Evolutionary conservation across 2,888 invertebrate species (phyloP).

Genomic region (Villa cingulata): DNA sequence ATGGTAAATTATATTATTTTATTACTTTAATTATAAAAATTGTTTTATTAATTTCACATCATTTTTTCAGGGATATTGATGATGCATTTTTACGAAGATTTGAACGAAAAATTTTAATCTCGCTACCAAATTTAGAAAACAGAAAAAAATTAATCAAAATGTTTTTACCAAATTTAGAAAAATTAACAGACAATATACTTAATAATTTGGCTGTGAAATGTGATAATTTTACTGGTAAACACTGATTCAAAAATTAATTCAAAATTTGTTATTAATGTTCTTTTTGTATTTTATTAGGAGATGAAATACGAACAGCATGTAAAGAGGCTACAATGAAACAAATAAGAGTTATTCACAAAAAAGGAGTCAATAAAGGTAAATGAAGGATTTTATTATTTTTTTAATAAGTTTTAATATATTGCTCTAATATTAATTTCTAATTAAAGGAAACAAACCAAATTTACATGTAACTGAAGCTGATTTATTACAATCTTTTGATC

Average conservation of each 20-base stretch:
- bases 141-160: conserved; percentile 54
- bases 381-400: no score
- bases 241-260: background rate
- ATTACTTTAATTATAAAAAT: background rate
- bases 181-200: conserved; percentile 19
- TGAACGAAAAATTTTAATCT: conserved; percentile 73
- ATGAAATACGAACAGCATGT: conserved; percentile 73
- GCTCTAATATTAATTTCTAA: no score
- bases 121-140: conserved; percentile 54
- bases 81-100: conserved; percentile 73
- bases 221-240: conserved; percentile 70
- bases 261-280: conserved; percentile 37
- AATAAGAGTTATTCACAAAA: conserved; percentile 44
- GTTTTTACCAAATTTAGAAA: conserved; percentile 38
- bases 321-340: conserved; percentile 80
- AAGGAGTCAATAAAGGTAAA: background rate
- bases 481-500: conserved; percentile 25
- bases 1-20: conserved; percentile 45
- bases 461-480: conserved; percentile 1
- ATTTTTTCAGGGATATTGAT: conserved; percentile 60
- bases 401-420: no score
- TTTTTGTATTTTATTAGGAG: no score
- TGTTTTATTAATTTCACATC: background rate
- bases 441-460: background rate
- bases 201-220: conserved; percentile 43